Base-by-base conservation (phyloP, 2,797 vertebrate species). In the Macrochelys suwanniensis region DNA sequence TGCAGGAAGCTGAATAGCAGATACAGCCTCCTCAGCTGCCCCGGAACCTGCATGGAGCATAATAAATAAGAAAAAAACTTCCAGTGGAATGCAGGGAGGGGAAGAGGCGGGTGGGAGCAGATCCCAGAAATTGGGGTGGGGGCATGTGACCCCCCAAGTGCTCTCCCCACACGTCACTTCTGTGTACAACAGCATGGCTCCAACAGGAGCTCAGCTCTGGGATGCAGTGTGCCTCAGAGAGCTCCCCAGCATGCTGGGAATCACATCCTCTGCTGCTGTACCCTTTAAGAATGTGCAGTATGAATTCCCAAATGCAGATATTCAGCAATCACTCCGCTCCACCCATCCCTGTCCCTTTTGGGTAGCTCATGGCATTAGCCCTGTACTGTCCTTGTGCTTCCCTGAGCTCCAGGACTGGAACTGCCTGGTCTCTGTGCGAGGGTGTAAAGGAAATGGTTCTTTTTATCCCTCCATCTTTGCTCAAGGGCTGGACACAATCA, bases 401-500 rank as follows among this genome's bases (percentile, higher is more conserved):
- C 89, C 82, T 92, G 88, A 79, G 89, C 31, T 77, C 15, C 31
- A 87, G 61, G 33, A 87, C 17, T 74, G 96, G 89, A 93, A 96
- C 89, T n/a, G 78, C 16, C 84, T 89, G 88, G 76, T 85, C 53
- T 0, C 0, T 90, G 68, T 79, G 88, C 85, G 92, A 76, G 84
- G 93, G n/a, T 76, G 91, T 57, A 80, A 95, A 31, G 74, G 56
- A 79, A 56, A 53, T 0, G 2, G 71, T 15, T 89, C 59, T 89
- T 80, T 54, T 42, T 74, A 85, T 2, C 74, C 71, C 49, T 53
- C 65, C 71, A 37, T 74, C 84, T 80, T 57, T 89, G 31, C 85
- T 92, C 89, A 93, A 54, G 31, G 19, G 2, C 16, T 95, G 80
- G 85, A 37, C 0, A 1, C 0, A 6, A 93, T 61, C 45, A 74